These are phyloP conservation scores for Agapornis roseicollis DNA, from an alignment of 2,113 vertebrate genomes.

Conservation along the genomic window DNA sequence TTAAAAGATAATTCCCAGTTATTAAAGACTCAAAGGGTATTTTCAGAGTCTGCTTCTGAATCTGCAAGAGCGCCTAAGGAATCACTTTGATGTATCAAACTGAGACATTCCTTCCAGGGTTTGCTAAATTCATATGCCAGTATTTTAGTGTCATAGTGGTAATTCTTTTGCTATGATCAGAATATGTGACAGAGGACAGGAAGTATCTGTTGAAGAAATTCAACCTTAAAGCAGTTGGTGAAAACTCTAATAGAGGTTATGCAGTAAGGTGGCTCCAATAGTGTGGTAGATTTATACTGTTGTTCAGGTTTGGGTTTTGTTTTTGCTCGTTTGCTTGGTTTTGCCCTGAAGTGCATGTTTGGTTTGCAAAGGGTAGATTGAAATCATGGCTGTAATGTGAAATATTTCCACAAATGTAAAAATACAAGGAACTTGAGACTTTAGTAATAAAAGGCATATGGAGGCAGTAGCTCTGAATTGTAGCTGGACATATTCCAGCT, in stretches of 20 bases:
- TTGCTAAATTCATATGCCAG: background rate
- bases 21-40: background rate
- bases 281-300: background rate
- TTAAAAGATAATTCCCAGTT: background rate
- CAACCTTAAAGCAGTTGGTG: background rate
- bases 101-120: background rate
- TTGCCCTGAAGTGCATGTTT: background rate
- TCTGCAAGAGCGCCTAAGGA: background rate
- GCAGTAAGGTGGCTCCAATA: background rate
- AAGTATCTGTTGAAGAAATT: background rate
- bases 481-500: background rate
- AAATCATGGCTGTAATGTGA: background rate
- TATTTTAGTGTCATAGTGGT: background rate
- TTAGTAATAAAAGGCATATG: background rate
- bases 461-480: conserved; percentile 7
- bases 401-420: background rate
- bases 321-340: background rate
- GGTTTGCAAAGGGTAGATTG: background rate
- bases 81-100: background rate
- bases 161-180: background rate
- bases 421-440: background rate
- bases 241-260: background rate
- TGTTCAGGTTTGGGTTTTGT: background rate
- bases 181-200: background rate
- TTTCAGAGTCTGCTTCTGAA: background rate